Percentiles rank a stretch among this genome's conserved stretches.
These are phyloP conservation scores for Campodea augens DNA, from an alignment of 1,140 invertebrate genomes.

Conservation along the genomic window DNA sequence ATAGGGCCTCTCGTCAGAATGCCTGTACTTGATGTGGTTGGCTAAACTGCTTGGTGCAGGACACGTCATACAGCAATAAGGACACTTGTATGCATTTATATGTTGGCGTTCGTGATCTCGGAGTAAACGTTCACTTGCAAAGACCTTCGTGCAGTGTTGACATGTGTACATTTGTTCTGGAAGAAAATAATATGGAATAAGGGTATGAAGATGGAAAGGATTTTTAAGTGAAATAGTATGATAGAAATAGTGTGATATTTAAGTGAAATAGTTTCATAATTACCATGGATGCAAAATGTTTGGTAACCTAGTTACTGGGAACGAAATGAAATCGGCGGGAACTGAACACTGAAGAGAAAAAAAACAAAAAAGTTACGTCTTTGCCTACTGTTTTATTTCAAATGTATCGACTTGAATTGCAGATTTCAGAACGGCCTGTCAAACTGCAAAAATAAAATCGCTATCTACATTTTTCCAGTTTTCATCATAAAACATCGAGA, in stretches of 20 bases:
- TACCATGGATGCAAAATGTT: too few species aligned
- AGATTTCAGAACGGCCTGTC: too few species aligned
- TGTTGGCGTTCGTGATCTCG: slow-evolving; percentile 67
- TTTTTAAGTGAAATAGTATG: slow-evolving; percentile 3
- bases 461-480: too few species aligned
- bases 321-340: too few species aligned
- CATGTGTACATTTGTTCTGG: slow-evolving; percentile 51
- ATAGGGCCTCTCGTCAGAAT: slow-evolving; percentile 48
- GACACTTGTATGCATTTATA: slow-evolving; percentile 76
- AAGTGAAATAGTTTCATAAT: too few species aligned
- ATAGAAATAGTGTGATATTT: slow-evolving; percentile 4
- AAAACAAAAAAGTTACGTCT: too few species aligned
- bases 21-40: slow-evolving; percentile 63
- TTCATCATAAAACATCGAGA: too few species aligned
- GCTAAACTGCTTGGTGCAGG: slow-evolving; percentile 50
- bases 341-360: too few species aligned
- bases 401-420: too few species aligned
- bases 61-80: slow-evolving; percentile 76
- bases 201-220: neutral
- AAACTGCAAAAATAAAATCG: too few species aligned
- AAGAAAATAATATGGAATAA: slow-evolving; percentile 17
- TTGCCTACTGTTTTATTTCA: too few species aligned
- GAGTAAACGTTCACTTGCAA: slow-evolving; percentile 53
- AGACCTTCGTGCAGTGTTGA: slow-evolving; percentile 58
- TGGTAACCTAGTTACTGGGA: too few species aligned